phyloP scores from a whole-genome alignment of 53 echinoderm and acorn worm species.

The Hippasteria phrygiana region DNA sequence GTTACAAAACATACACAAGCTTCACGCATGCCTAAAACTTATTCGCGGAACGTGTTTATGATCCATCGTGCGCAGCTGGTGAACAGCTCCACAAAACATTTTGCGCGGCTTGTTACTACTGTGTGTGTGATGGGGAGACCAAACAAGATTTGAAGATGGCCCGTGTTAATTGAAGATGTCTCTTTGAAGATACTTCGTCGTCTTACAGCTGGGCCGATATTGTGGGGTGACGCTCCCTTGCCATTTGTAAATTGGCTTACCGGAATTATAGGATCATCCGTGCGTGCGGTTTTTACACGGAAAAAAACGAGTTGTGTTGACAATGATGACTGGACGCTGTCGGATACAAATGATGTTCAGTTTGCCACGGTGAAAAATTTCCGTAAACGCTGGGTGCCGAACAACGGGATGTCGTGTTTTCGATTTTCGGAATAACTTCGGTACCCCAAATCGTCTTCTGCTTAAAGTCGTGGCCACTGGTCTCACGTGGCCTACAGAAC shows the following conservation, averaged over 20 bases:
- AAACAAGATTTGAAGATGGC: conserved; percentile 31
- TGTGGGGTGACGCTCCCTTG: not conserved
- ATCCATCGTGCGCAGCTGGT: conserved; percentile 5
- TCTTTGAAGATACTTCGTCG: not conserved
- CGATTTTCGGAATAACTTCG: too few species aligned
- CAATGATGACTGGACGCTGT: too few species aligned
- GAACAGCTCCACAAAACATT: not conserved
- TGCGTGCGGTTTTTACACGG: too few species aligned
- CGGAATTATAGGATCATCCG: not conserved
- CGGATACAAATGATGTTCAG: too few species aligned
- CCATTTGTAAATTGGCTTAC: not conserved
- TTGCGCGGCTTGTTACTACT: conserved; percentile 8
- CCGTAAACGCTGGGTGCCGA: too few species aligned
- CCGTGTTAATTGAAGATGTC: not conserved
- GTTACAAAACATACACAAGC: not conserved
- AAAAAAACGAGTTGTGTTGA: too few species aligned
- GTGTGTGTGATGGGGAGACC: not conserved
- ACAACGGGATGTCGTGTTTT: too few species aligned
- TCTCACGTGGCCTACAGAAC: too few species aligned
- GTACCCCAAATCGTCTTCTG: too few species aligned
- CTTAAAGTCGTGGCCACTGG: too few species aligned
- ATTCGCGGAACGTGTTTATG: conserved; percentile 33
- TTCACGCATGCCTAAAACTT: conserved; percentile 33
- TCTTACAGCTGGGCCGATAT: not conserved
- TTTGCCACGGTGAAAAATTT: too few species aligned